Evolutionary conservation across 1,140 invertebrate genomes (phyloP).

Genomic region (Aporrectodea caliginosa): DNA sequence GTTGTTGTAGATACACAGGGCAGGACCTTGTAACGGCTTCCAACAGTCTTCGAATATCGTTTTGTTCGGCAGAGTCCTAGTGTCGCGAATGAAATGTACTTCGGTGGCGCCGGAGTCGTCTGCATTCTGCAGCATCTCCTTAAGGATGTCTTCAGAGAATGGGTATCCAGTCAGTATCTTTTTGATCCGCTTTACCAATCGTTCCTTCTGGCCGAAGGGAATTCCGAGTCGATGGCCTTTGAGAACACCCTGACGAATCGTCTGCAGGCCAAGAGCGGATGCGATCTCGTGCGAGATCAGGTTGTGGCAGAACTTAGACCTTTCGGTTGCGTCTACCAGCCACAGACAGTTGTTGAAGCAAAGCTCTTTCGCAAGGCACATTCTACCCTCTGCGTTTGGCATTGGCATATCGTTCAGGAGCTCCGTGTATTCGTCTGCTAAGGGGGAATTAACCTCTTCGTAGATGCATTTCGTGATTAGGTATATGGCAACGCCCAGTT

Average conservation of each 20-base stretch:
- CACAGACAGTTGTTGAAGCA: slow-evolving; percentile 15
- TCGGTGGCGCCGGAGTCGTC: slow-evolving; percentile 46
- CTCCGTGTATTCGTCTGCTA: neutral
- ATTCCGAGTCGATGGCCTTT: neutral
- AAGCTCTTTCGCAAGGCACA: slow-evolving; percentile 1
- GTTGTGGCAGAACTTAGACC: slow-evolving; percentile 1
- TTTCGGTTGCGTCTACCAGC: neutral
- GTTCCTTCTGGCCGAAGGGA: slow-evolving; percentile 28
- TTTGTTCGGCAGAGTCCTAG: slow-evolving; percentile 18
- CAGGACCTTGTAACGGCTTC: slow-evolving; percentile 38
- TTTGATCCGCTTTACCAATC: slow-evolving; percentile 39
- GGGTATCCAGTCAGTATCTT: slow-evolving; percentile 45
- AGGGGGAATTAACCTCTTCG: neutral
- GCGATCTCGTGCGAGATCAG: slow-evolving; percentile 4
- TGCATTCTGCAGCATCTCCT: slow-evolving; percentile 54
- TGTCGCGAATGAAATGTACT: slow-evolving; percentile 43
- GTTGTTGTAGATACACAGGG: slow-evolving; percentile 42
- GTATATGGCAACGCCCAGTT: neutral
- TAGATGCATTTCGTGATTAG: neutral
- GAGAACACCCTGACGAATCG: neutral
- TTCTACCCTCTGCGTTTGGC: neutral
- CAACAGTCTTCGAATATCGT: slow-evolving; percentile 35
- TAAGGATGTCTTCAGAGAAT: slow-evolving; percentile 39
- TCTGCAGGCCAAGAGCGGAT: slow-evolving; percentile 4
- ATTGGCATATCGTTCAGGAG: neutral